phyloP scores from a whole-genome alignment of 2,113 vertebrate species.

The Pheucticus melanocephalus region DNA sequence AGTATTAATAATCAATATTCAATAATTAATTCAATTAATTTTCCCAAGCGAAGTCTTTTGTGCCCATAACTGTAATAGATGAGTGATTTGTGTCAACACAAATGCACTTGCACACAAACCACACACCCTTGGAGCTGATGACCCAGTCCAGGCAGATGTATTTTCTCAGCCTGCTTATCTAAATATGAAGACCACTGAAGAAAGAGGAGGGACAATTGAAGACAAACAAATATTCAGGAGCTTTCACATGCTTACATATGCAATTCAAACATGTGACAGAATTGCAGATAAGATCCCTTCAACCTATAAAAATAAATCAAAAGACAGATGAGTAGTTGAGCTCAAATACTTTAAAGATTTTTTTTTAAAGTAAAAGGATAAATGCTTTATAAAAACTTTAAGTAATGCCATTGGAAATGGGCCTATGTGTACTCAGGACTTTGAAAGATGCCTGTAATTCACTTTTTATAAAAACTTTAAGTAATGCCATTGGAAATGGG shows the following conservation, averaged over 20 bases:
- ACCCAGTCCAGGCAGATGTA: neutral
- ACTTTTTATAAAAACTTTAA: neutral
- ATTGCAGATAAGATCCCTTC: neutral
- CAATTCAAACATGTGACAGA: accelerated
- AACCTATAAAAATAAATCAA: neutral
- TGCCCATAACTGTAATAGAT: neutral
- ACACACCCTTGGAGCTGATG: accelerated
- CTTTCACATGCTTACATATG: neutral
- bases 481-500: neutral
- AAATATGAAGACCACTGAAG: neutral
- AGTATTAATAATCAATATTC: no score
- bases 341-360: neutral
- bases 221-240: neutral
- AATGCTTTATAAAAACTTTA: neutral
- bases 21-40: neutral
- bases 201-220: neutral
- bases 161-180: neutral
- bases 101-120: accelerated
- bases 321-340: neutral
- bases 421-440: neutral
- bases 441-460: neutral
- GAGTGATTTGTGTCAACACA: neutral
- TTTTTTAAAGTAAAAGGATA: neutral
- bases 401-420: neutral
- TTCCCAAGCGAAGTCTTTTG: neutral